phyloP scores from a whole-genome alignment of 2,113 vertebrate genomes.

The Perccottus glenii region DNA sequence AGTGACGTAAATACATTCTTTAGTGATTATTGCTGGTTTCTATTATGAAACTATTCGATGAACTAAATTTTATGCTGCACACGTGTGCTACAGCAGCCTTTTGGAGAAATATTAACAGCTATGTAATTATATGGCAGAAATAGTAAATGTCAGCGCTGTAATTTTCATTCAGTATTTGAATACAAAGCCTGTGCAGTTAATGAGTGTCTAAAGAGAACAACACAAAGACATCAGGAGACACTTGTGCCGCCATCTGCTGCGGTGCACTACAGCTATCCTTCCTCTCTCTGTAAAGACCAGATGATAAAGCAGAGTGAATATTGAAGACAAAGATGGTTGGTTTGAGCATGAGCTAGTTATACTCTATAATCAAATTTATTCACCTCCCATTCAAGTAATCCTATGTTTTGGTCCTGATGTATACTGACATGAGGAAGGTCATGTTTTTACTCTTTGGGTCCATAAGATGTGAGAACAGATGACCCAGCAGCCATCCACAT shows the following conservation, averaged over 20 bases:
- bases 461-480: no score
- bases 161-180: neutral
- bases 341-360: no score
- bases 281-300: neutral
- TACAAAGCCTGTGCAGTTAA: neutral
- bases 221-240: neutral
- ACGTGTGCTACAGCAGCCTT: neutral
- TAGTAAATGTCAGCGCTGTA: neutral
- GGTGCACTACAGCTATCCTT: neutral
- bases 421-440: no score
- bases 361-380: no score
- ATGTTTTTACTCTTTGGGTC: no score
- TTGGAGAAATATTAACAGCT: neutral
- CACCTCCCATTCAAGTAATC: no score
- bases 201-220: neutral
- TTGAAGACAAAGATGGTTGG: neutral
- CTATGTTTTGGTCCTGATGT: no score
- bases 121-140: neutral
- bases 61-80: neutral
- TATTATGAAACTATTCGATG: neutral
- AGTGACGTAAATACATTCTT: no score
- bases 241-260: conserved; percentile 14
- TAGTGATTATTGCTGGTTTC: neutral
- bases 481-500: no score
- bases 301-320: neutral